Evolutionary conservation across 1,140 invertebrate genomes (phyloP).

Genomic region (Arion vulgaris): DNA sequence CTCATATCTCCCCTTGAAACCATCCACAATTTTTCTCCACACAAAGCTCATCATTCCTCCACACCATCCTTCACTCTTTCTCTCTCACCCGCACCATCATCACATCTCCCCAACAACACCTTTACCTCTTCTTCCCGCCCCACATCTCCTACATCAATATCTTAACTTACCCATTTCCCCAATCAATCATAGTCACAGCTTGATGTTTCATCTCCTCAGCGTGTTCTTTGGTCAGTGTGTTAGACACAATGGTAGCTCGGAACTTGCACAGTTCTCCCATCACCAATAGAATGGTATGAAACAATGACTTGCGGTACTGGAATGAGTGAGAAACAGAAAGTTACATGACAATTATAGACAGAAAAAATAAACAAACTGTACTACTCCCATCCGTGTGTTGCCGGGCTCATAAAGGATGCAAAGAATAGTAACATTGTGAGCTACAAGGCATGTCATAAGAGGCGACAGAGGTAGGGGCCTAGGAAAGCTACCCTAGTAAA

Average conservation of each 20-base stretch:
- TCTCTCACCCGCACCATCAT: too few species aligned
- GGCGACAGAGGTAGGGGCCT: too few species aligned
- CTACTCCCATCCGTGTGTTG: too few species aligned
- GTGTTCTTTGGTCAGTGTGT: slow-evolving; percentile 91
- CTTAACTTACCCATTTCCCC: slow-evolving; percentile 85
- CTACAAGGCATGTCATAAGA: too few species aligned
- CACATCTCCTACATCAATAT: not conserved
- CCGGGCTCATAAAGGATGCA: too few species aligned
- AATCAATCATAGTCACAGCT: slow-evolving; percentile 92
- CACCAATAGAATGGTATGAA: slow-evolving; percentile 85
- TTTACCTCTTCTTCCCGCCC: not conserved
- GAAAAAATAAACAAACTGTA: too few species aligned
- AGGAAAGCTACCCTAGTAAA: too few species aligned
- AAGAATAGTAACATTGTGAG: too few species aligned
- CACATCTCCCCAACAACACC: too few species aligned
- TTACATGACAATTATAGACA: not conserved
- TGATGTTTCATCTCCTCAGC: slow-evolving; percentile 87
- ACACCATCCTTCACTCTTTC: not conserved
- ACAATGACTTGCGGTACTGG: slow-evolving; percentile 86
- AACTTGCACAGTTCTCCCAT: slow-evolving; percentile 91
- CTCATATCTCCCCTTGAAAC: too few species aligned
- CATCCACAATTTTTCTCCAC: too few species aligned
- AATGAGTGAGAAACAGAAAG: slow-evolving; percentile 47
- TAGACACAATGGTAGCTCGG: slow-evolving; percentile 85
- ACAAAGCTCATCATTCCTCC: too few species aligned